phyloP scores from a whole-genome alignment of 1,140 invertebrate genomes.

The Cyclina sinensis region DNA sequence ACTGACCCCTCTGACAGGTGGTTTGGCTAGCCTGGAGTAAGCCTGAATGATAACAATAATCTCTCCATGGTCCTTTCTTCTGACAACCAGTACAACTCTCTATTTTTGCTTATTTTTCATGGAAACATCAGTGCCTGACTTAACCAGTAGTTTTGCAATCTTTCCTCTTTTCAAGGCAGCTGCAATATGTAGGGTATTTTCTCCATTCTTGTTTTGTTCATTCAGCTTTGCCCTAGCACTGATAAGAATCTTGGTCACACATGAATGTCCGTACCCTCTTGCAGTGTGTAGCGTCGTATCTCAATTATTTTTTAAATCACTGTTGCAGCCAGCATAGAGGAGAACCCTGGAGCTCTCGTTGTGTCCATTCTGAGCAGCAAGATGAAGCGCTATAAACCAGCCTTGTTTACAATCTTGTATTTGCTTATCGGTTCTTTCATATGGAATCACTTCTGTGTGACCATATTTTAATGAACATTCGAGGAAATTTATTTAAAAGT shows the following conservation, averaged over 20 bases:
- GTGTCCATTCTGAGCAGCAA: slow-evolving; percentile 96
- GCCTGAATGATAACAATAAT: slow-evolving; percentile 89
- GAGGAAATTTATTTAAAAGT: too few species aligned
- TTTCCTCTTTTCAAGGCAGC: slow-evolving; percentile 97
- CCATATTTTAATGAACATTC: too few species aligned
- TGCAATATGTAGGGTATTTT: slow-evolving; percentile 97
- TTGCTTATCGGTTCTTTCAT: too few species aligned
- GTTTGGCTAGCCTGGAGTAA: slow-evolving; percentile 69
- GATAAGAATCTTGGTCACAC: slow-evolving; percentile 95
- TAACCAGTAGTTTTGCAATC: slow-evolving; percentile 95
- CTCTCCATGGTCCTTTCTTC: slow-evolving; percentile 94
- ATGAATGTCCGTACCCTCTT: slow-evolving; percentile 97
- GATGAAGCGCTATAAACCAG: slow-evolving; percentile 96
- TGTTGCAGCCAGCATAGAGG: slow-evolving; percentile 94
- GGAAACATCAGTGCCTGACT: slow-evolving; percentile 93
- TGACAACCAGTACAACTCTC: slow-evolving; percentile 95
- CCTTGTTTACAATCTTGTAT: too few species aligned
- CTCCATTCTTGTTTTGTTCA: slow-evolving; percentile 98
- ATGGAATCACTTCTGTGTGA: too few species aligned
- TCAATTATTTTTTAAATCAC: slow-evolving; percentile 96
- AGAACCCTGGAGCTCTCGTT: slow-evolving; percentile 97
- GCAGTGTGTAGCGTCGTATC: slow-evolving; percentile 97
- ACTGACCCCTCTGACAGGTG: slow-evolving; percentile 69
- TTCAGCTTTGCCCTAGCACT: slow-evolving; percentile 95
- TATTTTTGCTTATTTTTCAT: slow-evolving; percentile 97